These are phyloP conservation scores for Eospalax fontanierii DNA, from an alignment of 2,797 vertebrate genomes.

Conservation along the genomic window DNA sequence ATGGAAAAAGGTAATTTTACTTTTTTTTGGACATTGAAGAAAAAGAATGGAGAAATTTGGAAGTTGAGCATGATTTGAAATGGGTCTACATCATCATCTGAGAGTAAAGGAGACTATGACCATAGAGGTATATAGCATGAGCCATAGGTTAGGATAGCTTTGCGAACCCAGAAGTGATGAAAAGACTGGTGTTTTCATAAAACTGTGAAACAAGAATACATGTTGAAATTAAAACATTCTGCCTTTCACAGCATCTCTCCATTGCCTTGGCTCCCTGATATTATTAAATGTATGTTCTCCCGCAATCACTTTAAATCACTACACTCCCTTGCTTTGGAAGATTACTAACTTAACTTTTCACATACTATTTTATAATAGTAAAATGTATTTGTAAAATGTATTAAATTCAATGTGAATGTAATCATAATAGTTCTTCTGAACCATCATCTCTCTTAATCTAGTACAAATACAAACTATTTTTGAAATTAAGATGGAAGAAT, in stretches of 20 bases:
- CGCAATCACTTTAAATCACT: background rate
- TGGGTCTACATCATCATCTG: rapidly evolving
- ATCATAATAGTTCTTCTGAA: background rate
- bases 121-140: background rate
- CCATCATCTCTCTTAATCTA: background rate
- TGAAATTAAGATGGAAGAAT: too few species aligned
- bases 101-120: background rate
- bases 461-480: background rate
- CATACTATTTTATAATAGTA: background rate
- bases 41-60: background rate
- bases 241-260: background rate
- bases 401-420: background rate
- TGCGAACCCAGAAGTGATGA: background rate
- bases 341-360: background rate
- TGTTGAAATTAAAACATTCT: too few species aligned
- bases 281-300: background rate
- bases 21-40: background rate
- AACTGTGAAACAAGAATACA: background rate
- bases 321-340: background rate
- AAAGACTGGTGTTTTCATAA: background rate
- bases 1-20: background rate
- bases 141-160: background rate
- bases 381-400: background rate
- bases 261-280: background rate
- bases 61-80: background rate